Evolutionary conservation across 1,140 invertebrate genomes (phyloP), one percentile per base, ranked within the genome.

Genomic region (Diorhabda carinulata): DNA sequence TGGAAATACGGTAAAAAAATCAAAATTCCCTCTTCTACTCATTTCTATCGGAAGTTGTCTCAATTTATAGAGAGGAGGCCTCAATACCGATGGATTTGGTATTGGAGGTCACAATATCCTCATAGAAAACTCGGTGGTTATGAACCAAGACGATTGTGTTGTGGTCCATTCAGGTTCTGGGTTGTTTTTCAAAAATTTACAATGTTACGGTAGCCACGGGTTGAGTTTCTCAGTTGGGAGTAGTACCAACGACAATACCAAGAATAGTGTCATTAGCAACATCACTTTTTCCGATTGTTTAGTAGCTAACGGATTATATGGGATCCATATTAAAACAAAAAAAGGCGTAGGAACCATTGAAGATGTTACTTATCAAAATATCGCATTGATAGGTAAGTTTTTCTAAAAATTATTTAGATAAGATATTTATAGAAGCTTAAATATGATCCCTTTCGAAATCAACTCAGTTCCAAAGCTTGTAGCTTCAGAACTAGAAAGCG

Each of bases 61-160:
- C 5, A 25, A 10, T 56, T 64, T 64, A 8, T 7, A 64, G 63
- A 64, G 40, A 52, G 45, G 45, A 5, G 71, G 56, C 10, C 44
- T 60, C 57, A 69, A 70, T 57, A 70, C 69, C 3, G 72, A 73
- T 67, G 72, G 69, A 40, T 70, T 73, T 45, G 69, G 63, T 41
- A 57, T 73, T 40, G 7, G n/a, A 8, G 42, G 9, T 25, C 10
- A 8, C 3, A 58, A 64, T 7, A 41, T 73, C 8, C n/a, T 44
- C 47, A 2, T 73, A 3, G 9, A 63, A 64, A 62, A 68, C 57
- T 61, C 58, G 9, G 58, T 60, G 8, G 67, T 73, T 2, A 57
- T 43, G 3, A 73, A 73, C 47, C 72, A 73, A 61, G 72, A 73
- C 59, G 72, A 70, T 63, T 73, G 72, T 58, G 67, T 73, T 4